A percentile compares a stretch with the other conserved stretches of the same genome.
Conservation (phyloP, 2,888 invertebrate genomes). For the Chironomus tentans region DNA sequence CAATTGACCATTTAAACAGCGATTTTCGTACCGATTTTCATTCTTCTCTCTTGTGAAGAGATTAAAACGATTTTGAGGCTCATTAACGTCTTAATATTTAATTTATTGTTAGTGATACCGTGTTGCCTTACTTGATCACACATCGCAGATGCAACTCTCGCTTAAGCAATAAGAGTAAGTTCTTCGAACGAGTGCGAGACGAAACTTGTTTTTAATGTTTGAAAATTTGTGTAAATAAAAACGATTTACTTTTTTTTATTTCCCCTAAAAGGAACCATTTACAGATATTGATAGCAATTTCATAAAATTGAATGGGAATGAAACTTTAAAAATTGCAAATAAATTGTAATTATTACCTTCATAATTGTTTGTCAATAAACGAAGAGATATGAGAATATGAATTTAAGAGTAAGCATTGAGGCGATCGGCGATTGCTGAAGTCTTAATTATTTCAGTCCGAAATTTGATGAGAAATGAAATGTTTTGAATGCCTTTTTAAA, state of each 20-base stretch:
- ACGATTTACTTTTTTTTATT: neutral
- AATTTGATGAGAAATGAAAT: neutral
- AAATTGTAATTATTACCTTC: slow-evolving; percentile 1
- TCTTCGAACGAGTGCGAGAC: neutral
- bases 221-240: slow-evolving; percentile 9
- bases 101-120: slow-evolving; percentile 15
- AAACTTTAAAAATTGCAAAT: neutral
- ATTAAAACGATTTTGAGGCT: slow-evolving; percentile 24
- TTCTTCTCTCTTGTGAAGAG: neutral
- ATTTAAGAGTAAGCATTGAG: neutral
- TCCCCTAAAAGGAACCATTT: neutral
- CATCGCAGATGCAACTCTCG: neutral
- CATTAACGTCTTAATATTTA: slow-evolving; percentile 25
- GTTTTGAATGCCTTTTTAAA: neutral
- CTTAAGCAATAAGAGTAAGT: neutral
- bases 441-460: slow-evolving; percentile 4
- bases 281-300: neutral
- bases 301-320: neutral
- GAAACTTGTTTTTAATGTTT: neutral
- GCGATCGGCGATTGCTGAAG: neutral
- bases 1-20: too few species aligned
- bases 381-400: neutral
- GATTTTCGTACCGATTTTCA: too few species aligned
- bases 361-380: neutral
- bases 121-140: neutral